Percentiles rank a stretch among this genome's conserved stretches.
Evolutionary conservation across 1,140 invertebrate genomes (phyloP).

Genomic region (Drosophila ambigua): DNA sequence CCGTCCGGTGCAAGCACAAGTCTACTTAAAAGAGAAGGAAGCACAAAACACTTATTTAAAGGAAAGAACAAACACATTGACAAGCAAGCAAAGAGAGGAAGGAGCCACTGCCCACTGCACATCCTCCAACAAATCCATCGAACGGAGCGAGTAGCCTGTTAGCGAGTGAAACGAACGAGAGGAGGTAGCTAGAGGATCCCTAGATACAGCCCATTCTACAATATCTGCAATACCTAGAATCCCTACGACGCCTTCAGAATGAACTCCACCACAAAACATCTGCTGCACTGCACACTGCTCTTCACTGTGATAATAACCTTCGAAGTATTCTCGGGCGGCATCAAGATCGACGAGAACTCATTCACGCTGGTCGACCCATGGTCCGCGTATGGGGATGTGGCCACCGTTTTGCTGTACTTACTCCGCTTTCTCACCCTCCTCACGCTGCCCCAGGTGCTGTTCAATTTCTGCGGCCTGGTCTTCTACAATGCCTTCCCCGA

Average conservation of each 20-base stretch:
- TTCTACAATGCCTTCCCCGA: slow-evolving; percentile 98
- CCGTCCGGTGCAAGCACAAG: slow-evolving; percentile 27
- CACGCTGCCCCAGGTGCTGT: slow-evolving; percentile 94
- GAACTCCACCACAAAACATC: slow-evolving; percentile 88
- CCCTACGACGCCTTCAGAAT: slow-evolving; percentile 65
- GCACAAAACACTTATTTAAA: slow-evolving; percentile 20
- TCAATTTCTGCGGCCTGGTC: slow-evolving; percentile 95
- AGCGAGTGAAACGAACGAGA: slow-evolving; percentile 1
- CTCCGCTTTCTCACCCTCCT: slow-evolving; percentile 93
- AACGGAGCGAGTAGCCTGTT: too few species aligned
- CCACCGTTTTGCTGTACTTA: slow-evolving; percentile 90
- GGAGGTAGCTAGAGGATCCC: neutral
- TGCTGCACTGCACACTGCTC: slow-evolving; percentile 91
- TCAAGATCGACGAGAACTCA: slow-evolving; percentile 87
- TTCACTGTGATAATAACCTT: slow-evolving; percentile 90
- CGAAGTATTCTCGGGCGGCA: slow-evolving; percentile 91
- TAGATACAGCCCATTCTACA: too few species aligned
- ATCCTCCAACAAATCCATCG: neutral
- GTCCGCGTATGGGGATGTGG: slow-evolving; percentile 90
- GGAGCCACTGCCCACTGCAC: neutral
- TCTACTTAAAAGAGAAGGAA: slow-evolving; percentile 38
- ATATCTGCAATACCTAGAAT: too few species aligned
- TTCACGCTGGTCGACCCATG: slow-evolving; percentile 90
- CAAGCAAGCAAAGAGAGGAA: neutral
- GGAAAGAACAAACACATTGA: neutral